Base-by-base conservation (phyloP, 1,140 invertebrate genomes). In the Nasonia longicornis region DNA sequence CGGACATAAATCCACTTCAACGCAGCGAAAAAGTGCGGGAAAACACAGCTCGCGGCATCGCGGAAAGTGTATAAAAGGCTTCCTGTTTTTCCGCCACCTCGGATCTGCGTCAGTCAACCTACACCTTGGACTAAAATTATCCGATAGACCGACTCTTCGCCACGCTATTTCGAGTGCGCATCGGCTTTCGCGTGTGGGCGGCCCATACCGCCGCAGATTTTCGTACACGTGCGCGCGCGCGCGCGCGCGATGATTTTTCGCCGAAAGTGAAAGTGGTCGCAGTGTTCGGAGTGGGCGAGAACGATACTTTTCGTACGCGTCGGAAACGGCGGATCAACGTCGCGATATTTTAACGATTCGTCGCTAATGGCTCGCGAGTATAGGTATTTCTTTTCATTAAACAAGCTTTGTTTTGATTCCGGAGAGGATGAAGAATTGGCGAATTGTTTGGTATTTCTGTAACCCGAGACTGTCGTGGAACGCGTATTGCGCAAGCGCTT, bases 81-180 rank as follows among this genome's bases (percentile, higher is more conserved):
- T 79, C 52, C 70, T 73, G 77, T 87, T 88, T 88, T 87, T 85
- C 84, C 74, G 80, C 83, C 63, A 72, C 63, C 84, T 83, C 82
- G n/a, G 74, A 82, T 83, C 85, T 87, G 84, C 89, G 88, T 89
- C 88, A 88, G 75, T 82, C 87, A 87, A 88, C 87, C 88, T 89
- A 89, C 87, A 89, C 88, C 83, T 89, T 88, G 85, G 80, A 87
- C 89, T 89, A 89, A 89, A 89, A 88, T 89, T 89, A 89, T n/a
- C 83, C 84, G 84, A 88, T 87, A 85, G 83, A 77, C 82, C 22
- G 84, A 86, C 35, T 29, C 69, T 64, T 86, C 84, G 84, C 87
- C 75, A 83, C 85, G 86, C 86, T 88, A 88, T 89, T 88, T 89
- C 76, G 74, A 86, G 87, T 80, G 76, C 38, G 70, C 58, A 83